Conservation (phyloP, 2,797 vertebrate species). For the Mormyrops attenuatus region DNA sequence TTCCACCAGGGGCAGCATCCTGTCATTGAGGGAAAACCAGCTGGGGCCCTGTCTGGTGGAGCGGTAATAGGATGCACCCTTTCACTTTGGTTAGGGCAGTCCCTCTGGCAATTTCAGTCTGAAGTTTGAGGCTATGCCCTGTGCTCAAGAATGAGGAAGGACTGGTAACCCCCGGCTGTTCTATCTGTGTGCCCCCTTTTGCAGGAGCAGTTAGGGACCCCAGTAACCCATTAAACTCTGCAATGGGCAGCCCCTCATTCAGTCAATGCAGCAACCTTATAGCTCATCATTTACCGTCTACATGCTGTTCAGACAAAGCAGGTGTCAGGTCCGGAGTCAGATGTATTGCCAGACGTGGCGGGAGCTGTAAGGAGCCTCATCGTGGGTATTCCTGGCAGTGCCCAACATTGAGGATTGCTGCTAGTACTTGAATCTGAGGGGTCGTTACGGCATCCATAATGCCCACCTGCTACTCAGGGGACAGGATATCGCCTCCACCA, state of each 20-base stretch:
- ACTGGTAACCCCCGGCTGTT: neutral
- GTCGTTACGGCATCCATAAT: neutral
- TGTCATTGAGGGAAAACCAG: neutral
- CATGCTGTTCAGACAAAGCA: neutral
- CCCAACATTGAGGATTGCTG: neutral
- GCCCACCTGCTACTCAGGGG: neutral
- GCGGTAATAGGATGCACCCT: neutral
- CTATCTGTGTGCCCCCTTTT: neutral
- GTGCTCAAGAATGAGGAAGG: neutral
- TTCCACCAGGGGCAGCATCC: neutral
- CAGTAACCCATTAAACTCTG: neutral
- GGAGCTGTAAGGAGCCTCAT: neutral
- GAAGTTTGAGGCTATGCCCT: neutral
- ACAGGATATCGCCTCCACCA: neutral
- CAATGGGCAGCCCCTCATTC: neutral
- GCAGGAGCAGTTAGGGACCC: neutral
- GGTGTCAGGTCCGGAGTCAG: neutral
- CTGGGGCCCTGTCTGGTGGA: neutral
- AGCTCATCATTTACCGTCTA: neutral
- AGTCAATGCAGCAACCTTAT: neutral
- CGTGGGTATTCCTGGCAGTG: neutral
- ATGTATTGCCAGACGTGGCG: neutral
- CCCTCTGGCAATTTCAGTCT: neutral
- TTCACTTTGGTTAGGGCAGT: neutral
- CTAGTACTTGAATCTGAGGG: neutral